Evolutionary conservation across 2,888 invertebrate species (phyloP).

Genomic region (Thecophora atra): DNA sequence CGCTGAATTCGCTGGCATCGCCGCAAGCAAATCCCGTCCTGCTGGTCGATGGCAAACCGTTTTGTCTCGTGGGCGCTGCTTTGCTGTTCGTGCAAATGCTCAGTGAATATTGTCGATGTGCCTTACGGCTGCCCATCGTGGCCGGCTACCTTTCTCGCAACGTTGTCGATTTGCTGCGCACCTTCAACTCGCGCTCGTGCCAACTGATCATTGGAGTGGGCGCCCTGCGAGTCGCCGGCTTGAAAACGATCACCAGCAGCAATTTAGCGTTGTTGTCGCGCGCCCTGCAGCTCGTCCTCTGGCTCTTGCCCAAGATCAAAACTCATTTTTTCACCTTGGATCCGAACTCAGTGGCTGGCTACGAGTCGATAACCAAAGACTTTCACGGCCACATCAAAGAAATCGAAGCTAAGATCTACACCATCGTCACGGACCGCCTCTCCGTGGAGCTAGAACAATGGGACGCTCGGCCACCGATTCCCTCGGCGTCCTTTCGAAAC

Average conservation of each 20-base stretch:
- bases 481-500: slow-evolving; percentile 88
- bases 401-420: slow-evolving; percentile 89
- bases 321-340: slow-evolving; percentile 74
- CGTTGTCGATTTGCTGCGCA: slow-evolving; percentile 86
- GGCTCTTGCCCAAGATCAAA: slow-evolving; percentile 79
- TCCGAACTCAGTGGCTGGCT: slow-evolving; percentile 65
- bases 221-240: slow-evolving; percentile 91
- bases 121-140: slow-evolving; percentile 79
- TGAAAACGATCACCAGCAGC: slow-evolving; percentile 93
- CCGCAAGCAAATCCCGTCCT: slow-evolving; percentile 70
- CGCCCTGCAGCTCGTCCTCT: slow-evolving; percentile 82
- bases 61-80: slow-evolving; percentile 82
- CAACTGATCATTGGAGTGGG: slow-evolving; percentile 97
- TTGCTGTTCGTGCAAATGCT: slow-evolving; percentile 89
- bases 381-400: slow-evolving; percentile 90
- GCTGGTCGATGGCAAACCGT: slow-evolving; percentile 76
- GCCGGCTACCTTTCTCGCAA: slow-evolving; percentile 84
- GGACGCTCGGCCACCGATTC: slow-evolving; percentile 95
- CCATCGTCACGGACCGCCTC: slow-evolving; percentile 87
- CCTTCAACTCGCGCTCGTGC: slow-evolving; percentile 88
- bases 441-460: slow-evolving; percentile 83
- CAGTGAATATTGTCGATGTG: slow-evolving; percentile 89
- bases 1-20: slow-evolving; percentile 49
- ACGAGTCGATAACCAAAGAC: slow-evolving; percentile 80
- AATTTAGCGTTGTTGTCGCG: slow-evolving; percentile 89